Evolutionary conservation across 2,113 vertebrate species (phyloP), one percentile per base, ranked within the genome.

Genomic region (Telmatochromis bifrenatus): DNA sequence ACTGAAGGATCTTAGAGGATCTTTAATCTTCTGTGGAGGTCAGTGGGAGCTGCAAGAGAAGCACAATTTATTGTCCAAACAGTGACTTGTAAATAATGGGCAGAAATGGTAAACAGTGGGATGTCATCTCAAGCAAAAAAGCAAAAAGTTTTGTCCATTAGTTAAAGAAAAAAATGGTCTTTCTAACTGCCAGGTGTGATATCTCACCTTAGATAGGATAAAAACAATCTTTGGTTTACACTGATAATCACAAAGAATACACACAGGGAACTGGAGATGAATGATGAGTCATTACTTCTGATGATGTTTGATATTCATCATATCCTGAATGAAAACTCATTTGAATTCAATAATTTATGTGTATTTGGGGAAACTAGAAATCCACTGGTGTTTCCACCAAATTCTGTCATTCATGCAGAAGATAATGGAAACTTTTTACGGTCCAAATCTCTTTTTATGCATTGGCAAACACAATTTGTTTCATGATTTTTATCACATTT

Each of bases 61-160:
- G 82, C 37, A 53, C 84, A 84, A 89, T 93, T 92, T 91, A 83
- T 85, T 84, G 87, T 83, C 75, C 84, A 89, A 92, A 91, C 88
- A 87, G 82, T 10, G 82, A 91, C 89, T 93, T 87, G 68, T 91
- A 90, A 92, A 94, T 92, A 93, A 92, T 84, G 62, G 87, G 73
- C 62, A 84, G 55, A 85, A 88, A 93, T 87, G 60, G 89, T 79
- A 88, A 91, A 91, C 89, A 85, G 83, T 31, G 4, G 82, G 91
- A 87, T 81, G 88, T 70, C 89, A 91, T 91, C 87, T 92, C 37
- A 17, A 54, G 17, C n/a, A 35, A 75, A 45, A 77, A 79, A 60
- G 62, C 56, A 47, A 73, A 79, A 35, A 17, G 75, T 89, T 90
- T 60, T 79, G 54, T 84, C 87, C 23, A 89, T 87, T 84, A 73